phyloP scores from a whole-genome alignment of 2,113 vertebrate species.

The Baryphthengus martii region DNA sequence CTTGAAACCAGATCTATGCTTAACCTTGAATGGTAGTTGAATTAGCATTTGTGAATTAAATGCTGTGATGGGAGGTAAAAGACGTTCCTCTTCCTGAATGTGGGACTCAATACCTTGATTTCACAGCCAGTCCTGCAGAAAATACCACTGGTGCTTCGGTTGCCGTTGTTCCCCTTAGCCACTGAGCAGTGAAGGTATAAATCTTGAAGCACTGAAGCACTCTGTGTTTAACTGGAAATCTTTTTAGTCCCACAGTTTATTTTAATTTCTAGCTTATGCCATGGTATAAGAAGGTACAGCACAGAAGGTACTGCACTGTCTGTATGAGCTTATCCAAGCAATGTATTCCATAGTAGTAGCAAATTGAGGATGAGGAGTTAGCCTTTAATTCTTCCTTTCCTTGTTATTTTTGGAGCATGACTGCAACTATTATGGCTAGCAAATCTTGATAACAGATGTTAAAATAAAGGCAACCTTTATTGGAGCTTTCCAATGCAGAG shows the following conservation, averaged over 20 bases:
- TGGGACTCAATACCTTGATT: background rate
- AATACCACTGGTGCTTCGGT: accelerated
- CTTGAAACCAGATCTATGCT: background rate
- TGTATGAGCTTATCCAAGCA: background rate
- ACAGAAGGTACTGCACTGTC: background rate
- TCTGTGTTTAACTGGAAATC: background rate
- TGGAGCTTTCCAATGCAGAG: background rate
- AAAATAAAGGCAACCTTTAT: background rate
- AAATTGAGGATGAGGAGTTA: background rate
- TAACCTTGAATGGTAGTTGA: background rate
- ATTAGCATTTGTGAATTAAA: background rate
- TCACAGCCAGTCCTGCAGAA: background rate
- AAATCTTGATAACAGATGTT: background rate
- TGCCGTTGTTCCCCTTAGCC: background rate
- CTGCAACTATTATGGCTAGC: background rate
- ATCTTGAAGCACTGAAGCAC: background rate
- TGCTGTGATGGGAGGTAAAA: background rate
- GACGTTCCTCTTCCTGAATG: background rate
- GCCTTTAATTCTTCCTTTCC: background rate
- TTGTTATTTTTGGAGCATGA: background rate
- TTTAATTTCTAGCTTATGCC: background rate
- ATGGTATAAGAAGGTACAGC: accelerated
- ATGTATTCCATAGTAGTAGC: background rate
- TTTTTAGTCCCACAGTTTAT: background rate
- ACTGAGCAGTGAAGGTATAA: background rate